Conservation (phyloP, 2,113 vertebrate genomes). For the Amblyornis subalaris region DNA sequence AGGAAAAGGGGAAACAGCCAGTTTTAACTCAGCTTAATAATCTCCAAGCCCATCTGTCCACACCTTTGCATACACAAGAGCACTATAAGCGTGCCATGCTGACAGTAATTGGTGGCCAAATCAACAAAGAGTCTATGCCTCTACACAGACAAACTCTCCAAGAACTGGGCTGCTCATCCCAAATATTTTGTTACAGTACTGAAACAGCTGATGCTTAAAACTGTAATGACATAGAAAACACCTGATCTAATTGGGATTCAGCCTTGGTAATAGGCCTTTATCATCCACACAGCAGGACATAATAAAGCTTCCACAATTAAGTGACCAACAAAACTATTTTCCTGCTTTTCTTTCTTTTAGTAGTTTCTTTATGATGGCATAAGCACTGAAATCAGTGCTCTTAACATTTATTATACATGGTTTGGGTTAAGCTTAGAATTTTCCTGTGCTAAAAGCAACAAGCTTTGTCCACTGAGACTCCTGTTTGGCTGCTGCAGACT, state of each 20-base stretch:
- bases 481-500: neutral
- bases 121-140: neutral
- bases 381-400: neutral
- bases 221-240: neutral
- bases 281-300: neutral
- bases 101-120: neutral
- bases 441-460: neutral
- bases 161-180: neutral
- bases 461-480: neutral
- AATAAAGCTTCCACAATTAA: neutral
- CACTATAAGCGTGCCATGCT: neutral
- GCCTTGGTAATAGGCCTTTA: neutral
- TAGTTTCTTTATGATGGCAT: neutral
- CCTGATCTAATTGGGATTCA: neutral
- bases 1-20: neutral
- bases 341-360: neutral
- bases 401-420: neutral
- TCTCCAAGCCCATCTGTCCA: neutral
- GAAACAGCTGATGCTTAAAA: neutral
- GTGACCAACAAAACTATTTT: neutral
- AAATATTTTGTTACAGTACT: neutral
- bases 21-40: neutral
- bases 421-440: neutral
- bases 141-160: neutral
- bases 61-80: neutral